Conservation (phyloP, 2,888 invertebrate species). For the Dolichomitus sp. region DNA sequence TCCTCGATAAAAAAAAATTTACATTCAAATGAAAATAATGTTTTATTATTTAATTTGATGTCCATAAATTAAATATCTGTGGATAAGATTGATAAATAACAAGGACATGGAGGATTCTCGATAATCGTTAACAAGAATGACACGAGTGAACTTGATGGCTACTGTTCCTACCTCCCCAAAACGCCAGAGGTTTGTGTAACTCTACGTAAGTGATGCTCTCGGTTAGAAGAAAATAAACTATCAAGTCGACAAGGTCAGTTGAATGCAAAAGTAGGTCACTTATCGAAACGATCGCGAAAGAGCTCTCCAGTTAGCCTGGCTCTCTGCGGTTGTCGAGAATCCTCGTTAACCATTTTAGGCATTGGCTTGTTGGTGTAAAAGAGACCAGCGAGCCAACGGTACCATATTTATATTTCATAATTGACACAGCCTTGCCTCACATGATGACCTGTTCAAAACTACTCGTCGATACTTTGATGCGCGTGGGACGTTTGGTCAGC, state of each 20-base stretch:
- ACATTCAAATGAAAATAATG: neutral
- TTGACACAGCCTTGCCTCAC: conserved; percentile 6
- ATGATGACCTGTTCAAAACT: conserved; percentile 17
- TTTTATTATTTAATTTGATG: conserved; percentile 1
- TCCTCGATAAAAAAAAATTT: neutral
- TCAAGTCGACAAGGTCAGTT: neutral
- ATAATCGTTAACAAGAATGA: conserved; percentile 38
- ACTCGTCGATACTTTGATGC: conserved; percentile 10
- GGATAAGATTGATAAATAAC: neutral
- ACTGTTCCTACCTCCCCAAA: neutral
- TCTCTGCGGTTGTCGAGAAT: neutral
- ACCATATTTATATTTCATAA: conserved; percentile 45
- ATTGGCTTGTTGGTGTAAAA: conserved; percentile 9
- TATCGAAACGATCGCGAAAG: conserved; percentile 39
- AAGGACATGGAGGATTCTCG: neutral
- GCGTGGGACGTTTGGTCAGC: conserved; percentile 16
- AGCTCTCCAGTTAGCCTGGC: conserved; percentile 7
- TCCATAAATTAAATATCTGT: neutral
- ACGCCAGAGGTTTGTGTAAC: neutral
- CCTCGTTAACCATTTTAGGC: conserved; percentile 47
- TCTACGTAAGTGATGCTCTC: neutral
- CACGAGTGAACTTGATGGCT: conserved; percentile 14
- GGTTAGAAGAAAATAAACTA: conserved; percentile 1
- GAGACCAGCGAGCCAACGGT: neutral
- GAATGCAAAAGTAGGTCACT: conserved; percentile 48